phyloP scores from a whole-genome alignment of 2,113 vertebrate genomes.

The Ammodytes marinus region DNA sequence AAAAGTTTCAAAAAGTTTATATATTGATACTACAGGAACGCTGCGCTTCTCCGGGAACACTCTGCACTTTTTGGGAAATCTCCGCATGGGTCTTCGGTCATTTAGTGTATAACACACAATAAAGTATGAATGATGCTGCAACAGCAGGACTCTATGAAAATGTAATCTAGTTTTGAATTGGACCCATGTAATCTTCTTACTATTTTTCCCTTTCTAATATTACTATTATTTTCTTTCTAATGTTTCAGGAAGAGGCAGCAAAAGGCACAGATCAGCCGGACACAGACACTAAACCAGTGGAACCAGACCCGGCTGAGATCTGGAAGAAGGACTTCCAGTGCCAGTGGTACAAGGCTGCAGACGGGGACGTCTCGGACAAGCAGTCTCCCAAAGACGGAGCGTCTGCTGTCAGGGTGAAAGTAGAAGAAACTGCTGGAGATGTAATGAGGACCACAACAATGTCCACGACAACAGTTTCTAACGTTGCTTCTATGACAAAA shows the following conservation, averaged over 20 bases:
- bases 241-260: conserved; percentile 53
- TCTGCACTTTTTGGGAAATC: conserved; percentile 15
- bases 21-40: conserved; percentile 12
- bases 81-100: conserved; percentile 2
- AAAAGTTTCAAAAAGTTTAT: neutral
- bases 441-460: conserved; percentile 21
- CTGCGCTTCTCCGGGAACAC: conserved; percentile 13
- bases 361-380: conserved; percentile 77
- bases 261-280: conserved; percentile 74
- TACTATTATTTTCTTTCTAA: conserved; percentile 5
- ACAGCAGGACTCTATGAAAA: neutral
- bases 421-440: conserved; percentile 19
- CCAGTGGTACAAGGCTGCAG: conserved; percentile 83
- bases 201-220: neutral
- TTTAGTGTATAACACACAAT: neutral
- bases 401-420: conserved; percentile 25
- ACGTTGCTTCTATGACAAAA: conserved; percentile 47
- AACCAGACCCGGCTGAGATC: conserved; percentile 75
- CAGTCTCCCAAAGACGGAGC: conserved; percentile 72
- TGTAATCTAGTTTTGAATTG: neutral
- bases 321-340: conserved; percentile 86
- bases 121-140: neutral
- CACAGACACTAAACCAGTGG: conserved; percentile 54
- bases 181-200: neutral
- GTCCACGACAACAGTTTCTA: conserved; percentile 17